Evolutionary conservation across 2,888 invertebrate genomes (phyloP), one percentile per base, ranked within the genome.

Genomic region (Phytoseiulus persimilis): DNA sequence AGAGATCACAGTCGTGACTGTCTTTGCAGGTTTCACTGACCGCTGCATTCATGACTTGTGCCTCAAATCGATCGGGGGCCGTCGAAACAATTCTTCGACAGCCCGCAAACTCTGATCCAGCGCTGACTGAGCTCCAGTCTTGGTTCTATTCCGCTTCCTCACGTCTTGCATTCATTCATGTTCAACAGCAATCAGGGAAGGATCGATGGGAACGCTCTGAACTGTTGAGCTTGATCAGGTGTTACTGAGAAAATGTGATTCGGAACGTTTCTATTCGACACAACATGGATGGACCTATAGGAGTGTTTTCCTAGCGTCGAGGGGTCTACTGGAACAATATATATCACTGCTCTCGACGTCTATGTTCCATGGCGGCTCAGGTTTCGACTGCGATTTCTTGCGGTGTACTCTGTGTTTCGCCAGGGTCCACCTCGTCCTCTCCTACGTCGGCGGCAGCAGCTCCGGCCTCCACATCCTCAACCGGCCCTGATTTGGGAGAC

Each of bases 381-480:
- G 87, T 45, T 87, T 87, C 87, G n/a, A 87, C 87, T 9, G 87
- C 87, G 45, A 87, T 87, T 87, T 87, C 87, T n/a, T 87, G 39
- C 0, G 32, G 33, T 33, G n/a, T n/a, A 87, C n/a, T 45, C n/a
- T 32, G 39, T 14, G 45, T 33, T 33, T 87, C 87, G 32, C 39
- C 45, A 18, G 87, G n/a, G 6, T 33, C 45, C 32, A 3, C n/a
- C 28, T 32, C 87, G 14, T 45, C 87, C n/a, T 87, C 39, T n/a
- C 39, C 33, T 39, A 33, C 32, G 39, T 87, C 39, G n/a, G 87
- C 45, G 39, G 39, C 45, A 32, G 39, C 87, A 87, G 87, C 87
- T 0, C 39, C 87, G 11, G 87, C 87, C 11, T 45, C 87, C 87
- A 45, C 39, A 28, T 87, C 87, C n/a, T 87, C 87, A 32, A n/a